A percentile compares a stretch with the other conserved stretches of the same genome.
These are phyloP conservation scores for Rhegmatorhina hoffmannsi DNA, from an alignment of 2,113 vertebrate species.

Conservation along the genomic window DNA sequence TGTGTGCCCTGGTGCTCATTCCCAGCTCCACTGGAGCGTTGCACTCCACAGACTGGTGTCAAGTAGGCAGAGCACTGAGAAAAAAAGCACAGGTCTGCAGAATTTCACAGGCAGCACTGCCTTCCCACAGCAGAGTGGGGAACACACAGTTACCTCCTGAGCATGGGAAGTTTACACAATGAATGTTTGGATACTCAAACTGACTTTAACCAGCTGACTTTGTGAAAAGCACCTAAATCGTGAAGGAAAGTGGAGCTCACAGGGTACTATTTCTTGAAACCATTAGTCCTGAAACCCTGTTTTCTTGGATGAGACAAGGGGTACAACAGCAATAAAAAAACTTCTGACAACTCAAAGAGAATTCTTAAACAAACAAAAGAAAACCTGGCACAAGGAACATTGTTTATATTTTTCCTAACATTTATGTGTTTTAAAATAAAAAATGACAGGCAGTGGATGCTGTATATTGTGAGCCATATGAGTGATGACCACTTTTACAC, in stretches of 20 bases:
- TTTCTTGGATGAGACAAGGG: not conserved
- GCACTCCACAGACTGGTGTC: rapidly evolving
- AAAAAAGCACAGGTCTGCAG: not conserved
- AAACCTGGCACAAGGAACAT: not conserved
- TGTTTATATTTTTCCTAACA: conserved; percentile 32
- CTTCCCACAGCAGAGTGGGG: not conserved
- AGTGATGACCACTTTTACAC: conserved; percentile 21
- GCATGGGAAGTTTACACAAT: conserved; percentile 49
- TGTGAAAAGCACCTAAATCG: not conserved
- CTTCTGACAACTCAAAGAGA: not conserved
- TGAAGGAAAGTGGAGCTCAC: not conserved
- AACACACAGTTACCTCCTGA: not conserved
- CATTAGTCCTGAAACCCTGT: not conserved
- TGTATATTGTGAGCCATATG: not conserved
- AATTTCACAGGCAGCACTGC: conserved; percentile 7
- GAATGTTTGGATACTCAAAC: not conserved
- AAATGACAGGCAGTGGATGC: not conserved
- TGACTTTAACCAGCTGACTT: conserved; percentile 46
- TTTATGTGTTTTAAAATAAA: conserved; percentile 41
- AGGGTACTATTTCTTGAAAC: not conserved
- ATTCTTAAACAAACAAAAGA: conserved; percentile 1
- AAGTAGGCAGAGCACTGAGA: not conserved
- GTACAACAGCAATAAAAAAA: not conserved
- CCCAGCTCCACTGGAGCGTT: rapidly evolving
- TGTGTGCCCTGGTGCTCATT: not conserved